Evolutionary conservation across 2,797 vertebrate species (phyloP), one percentile per base, ranked within the genome.

Genomic region (Ispidina picta): DNA sequence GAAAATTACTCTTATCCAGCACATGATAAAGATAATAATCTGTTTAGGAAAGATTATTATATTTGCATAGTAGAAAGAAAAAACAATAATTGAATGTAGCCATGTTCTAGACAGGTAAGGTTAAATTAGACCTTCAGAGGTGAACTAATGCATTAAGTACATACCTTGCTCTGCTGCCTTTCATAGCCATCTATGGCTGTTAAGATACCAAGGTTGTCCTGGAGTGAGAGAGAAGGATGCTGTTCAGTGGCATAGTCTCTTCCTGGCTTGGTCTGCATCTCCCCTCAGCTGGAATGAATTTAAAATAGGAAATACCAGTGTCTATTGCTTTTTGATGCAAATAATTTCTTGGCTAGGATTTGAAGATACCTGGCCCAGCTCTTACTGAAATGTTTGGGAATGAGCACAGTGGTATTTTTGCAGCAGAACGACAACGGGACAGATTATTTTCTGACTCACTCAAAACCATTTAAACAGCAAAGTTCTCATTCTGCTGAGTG

Each of bases 371-470:
- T 83, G 78, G 10, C 29, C 37, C 19, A 8, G 65, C 41, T 83
- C 25, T 78, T 81, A 48, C 17, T 65, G 43, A 72, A 81, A 28
- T 55, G 17, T 39, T 66, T 55, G 44, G 25, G 41, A 89, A 46
- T 58, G 43, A 86, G 56, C 14, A 56, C 8, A 2, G 9, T 41
- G 44, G 65, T 91, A 63, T 81, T 91, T 73, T 76, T 80, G 65
- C 71, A 79, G 37, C 21, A 75, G 48, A 68, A 68, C 14, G 62
- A 16, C 60, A 75, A 49, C 55, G 19, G 69, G 49, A 63, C 48
- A 75, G 72, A 79, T 90, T 74, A 33, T 73, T 83, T 81, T 85
- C 49, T 88, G 73, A 55, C 55, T 93, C 58, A 56, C 72, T 86
- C 59, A 62, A 62, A 89, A 6, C 39, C 22, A 25, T 78, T 78